Conservation (phyloP, 2,888 invertebrate species). For the Lampropteryx suffumata region DNA sequence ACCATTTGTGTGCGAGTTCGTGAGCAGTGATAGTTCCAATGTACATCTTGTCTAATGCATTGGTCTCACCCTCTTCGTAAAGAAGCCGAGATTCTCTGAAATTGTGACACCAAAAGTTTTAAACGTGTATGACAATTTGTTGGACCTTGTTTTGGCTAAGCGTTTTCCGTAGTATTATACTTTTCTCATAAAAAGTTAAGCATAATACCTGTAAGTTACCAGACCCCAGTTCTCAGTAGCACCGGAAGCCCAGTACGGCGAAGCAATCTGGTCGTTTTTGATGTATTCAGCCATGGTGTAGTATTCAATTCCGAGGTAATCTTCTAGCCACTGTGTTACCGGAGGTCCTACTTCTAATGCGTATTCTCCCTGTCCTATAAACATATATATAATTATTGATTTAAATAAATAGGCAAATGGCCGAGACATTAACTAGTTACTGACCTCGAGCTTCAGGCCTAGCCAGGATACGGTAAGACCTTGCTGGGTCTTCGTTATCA, state of each 20-base stretch:
- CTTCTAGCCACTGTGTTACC: conserved; percentile 63
- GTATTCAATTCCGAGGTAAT: conserved; percentile 66
- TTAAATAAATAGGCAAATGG: no score
- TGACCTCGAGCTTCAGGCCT: conserved; percentile 57
- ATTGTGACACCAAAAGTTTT: neutral
- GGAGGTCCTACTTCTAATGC: conserved; percentile 71
- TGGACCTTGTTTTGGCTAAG: no score
- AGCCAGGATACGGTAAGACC: conserved; percentile 67
- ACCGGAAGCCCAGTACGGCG: conserved; percentile 76
- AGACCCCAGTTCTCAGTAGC: conserved; percentile 79
- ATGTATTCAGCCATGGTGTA: conserved; percentile 62
- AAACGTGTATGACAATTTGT: no score
- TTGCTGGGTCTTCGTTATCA: conserved; percentile 49
- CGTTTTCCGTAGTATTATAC: no score
- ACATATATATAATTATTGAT: no score
- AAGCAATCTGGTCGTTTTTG: conserved; percentile 75
- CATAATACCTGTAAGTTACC: conserved; percentile 69
- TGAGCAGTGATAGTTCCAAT: conserved; percentile 82
- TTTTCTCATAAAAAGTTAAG: no score
- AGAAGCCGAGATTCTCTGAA: conserved; percentile 70
- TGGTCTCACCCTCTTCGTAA: conserved; percentile 68
- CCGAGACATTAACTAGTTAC: no score
- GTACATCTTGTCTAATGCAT: conserved; percentile 60
- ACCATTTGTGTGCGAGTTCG: conserved; percentile 89
- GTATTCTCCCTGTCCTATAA: conserved; percentile 59